These are phyloP conservation scores for Tachina lurida DNA, from an alignment of 2,888 invertebrate genomes.

Conservation along the genomic window DNA sequence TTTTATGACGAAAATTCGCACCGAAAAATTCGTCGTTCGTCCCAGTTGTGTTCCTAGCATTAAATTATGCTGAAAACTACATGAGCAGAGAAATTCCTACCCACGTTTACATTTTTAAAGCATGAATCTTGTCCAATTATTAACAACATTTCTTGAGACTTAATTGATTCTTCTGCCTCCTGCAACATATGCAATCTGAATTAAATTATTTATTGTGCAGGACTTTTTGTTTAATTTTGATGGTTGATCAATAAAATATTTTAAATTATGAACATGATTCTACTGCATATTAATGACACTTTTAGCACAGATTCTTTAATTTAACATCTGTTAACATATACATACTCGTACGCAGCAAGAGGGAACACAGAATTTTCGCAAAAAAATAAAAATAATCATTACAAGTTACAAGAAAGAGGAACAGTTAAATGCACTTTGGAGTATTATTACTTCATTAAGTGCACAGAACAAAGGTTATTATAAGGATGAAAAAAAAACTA, in stretches of 20 bases:
- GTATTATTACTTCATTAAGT: conserved; percentile 69
- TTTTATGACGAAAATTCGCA: too few species aligned
- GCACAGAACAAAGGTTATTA: conserved; percentile 40
- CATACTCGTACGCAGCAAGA: background rate
- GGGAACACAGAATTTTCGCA: background rate
- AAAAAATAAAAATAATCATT: conserved; percentile 4
- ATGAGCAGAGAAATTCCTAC: conserved; percentile 12
- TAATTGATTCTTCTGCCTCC: conserved; percentile 33
- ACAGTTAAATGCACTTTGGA: conserved; percentile 30
- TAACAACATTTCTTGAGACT: conserved; percentile 14
- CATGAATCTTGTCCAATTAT: conserved; percentile 46
- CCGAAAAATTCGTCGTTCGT: too few species aligned
- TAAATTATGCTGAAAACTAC: conserved; percentile 16
- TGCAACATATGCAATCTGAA: conserved; percentile 6
- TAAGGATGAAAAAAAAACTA: background rate
- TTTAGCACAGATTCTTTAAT: conserved; percentile 66
- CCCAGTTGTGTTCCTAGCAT: too few species aligned
- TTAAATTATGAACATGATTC: conserved; percentile 64
- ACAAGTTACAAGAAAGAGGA: background rate
- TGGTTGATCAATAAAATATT: conserved; percentile 63
- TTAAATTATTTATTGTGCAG: conserved; percentile 22
- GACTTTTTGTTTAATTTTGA: conserved; percentile 18
- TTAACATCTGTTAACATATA: conserved; percentile 68
- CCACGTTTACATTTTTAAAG: conserved; percentile 6
- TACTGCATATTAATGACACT: conserved; percentile 67